Conservation (phyloP, 2,797 vertebrate species). For the Cuniculus paca region DNA sequence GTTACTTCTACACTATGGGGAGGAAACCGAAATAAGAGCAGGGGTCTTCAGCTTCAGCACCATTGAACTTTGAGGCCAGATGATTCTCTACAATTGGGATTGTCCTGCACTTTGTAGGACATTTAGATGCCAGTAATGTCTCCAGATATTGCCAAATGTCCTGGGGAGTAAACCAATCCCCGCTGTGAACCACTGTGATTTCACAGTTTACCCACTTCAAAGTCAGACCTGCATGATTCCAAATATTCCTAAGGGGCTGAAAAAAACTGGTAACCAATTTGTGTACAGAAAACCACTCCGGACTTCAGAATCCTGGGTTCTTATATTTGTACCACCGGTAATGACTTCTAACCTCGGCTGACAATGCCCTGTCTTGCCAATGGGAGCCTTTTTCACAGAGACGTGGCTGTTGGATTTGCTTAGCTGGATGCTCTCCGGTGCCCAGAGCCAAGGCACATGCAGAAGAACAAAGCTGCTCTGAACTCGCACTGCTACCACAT, state of each 20-base stretch:
- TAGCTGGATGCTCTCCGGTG: not conserved
- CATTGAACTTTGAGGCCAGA: not conserved
- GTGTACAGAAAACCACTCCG: not conserved
- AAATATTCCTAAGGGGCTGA: not conserved
- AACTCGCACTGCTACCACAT: not conserved
- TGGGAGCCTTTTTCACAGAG: not conserved
- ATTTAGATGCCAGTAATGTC: not conserved
- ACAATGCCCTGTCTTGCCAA: not conserved
- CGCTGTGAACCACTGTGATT: not conserved
- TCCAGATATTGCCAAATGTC: not conserved
- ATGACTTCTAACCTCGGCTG: not conserved
- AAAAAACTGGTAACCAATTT: not conserved
- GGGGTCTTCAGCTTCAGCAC: not conserved
- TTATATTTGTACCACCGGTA: not conserved
- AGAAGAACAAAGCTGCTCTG: constrained; percentile 23
- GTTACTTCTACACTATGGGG: not conserved
- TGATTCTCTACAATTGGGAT: not conserved
- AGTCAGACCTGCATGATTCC: not conserved
- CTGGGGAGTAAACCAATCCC: not conserved
- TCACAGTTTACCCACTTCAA: not conserved
- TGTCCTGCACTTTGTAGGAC: not conserved
- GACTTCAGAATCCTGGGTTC: not conserved
- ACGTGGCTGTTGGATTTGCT: not conserved
- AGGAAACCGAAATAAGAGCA: not conserved
- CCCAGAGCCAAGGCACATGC: not conserved